These are phyloP conservation scores for Hoplostethus mediterraneus DNA, from an alignment of 2,797 vertebrate genomes.

Conservation along the genomic window DNA sequence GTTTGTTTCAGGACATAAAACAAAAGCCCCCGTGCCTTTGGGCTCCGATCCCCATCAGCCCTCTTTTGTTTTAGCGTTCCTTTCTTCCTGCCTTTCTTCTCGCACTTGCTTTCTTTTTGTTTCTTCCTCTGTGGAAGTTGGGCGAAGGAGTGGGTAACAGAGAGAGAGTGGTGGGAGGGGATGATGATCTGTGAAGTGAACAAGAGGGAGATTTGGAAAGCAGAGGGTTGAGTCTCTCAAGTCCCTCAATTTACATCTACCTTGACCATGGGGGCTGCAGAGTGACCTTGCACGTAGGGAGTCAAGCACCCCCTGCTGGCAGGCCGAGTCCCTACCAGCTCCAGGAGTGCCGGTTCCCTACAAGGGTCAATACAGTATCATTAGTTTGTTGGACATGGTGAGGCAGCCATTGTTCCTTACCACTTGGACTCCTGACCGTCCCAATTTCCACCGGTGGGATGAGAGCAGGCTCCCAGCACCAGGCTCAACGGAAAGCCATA, in stretches of 20 bases:
- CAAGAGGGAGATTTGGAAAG: conserved; percentile 18
- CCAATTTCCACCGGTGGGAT: conserved; percentile 18
- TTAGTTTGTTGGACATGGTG: neutral
- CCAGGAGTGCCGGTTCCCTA: neutral
- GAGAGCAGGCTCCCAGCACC: neutral
- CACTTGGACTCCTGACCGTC: neutral
- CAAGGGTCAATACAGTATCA: conserved; percentile 12
- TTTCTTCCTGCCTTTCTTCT: conserved; percentile 94
- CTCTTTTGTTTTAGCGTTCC: conserved; percentile 87
- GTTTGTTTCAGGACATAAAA: conserved; percentile 31
- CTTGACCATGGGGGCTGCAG: conserved; percentile 1
- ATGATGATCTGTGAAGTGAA: conserved; percentile 43
- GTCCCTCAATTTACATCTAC: conserved; percentile 9
- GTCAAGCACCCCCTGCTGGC: conserved; percentile 1
- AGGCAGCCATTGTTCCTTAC: conserved; percentile 7
- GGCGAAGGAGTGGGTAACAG: conserved; percentile 37
- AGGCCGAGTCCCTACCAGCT: no score
- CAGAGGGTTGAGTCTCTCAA: conserved; percentile 3
- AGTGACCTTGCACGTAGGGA: neutral
- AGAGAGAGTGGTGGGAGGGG: conserved; percentile 10
- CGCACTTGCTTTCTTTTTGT: conserved; percentile 83
- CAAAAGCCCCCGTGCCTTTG: conserved; percentile 58
- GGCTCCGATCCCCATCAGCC: conserved; percentile 80
- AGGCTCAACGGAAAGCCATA: neutral
- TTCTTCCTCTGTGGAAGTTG: conserved; percentile 74